Evolutionary conservation across 2,888 invertebrate genomes (phyloP).

Genomic region (Seladonia tumulorum): DNA sequence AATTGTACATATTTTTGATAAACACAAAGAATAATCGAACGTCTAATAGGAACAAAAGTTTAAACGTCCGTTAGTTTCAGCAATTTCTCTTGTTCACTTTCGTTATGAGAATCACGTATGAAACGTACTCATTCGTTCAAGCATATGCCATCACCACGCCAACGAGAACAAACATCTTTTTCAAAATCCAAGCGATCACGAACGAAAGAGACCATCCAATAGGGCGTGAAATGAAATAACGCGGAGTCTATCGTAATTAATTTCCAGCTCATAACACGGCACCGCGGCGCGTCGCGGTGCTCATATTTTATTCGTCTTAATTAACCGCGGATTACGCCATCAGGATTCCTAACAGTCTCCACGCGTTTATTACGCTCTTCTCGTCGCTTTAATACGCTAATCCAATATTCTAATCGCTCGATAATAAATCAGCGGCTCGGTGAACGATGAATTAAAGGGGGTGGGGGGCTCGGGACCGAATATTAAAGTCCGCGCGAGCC

Average conservation of each 20-base stretch:
- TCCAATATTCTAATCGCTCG: constrained; percentile 54
- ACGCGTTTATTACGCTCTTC: constrained; percentile 28
- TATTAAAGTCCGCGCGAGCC: constrained; percentile 36
- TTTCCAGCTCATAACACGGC: constrained; percentile 18
- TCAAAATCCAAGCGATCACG: not conserved
- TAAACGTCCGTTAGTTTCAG: not conserved
- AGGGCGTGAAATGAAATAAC: not conserved
- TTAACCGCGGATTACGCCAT: constrained; percentile 41
- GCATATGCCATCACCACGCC: not conserved
- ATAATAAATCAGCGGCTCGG: constrained; percentile 41
- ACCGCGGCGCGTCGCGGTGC: not conserved
- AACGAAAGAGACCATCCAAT: not conserved
- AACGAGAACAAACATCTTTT: not conserved
- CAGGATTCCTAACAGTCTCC: constrained; percentile 21
- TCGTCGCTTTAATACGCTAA: constrained; percentile 39
- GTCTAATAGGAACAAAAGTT: not conserved
- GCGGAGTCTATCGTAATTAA: constrained; percentile 26
- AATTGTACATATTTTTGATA: not conserved
- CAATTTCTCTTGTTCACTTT: not conserved
- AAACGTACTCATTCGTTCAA: not conserved
- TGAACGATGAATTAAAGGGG: constrained; percentile 46
- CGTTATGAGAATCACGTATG: not conserved
- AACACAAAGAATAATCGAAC: not conserved
- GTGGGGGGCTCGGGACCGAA: constrained; percentile 27
- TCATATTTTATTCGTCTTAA: constrained; percentile 51